Percentiles rank a stretch among this genome's conserved stretches.
phyloP scores from a whole-genome alignment of 2,888 invertebrate species.

The Agrotis segetum region DNA sequence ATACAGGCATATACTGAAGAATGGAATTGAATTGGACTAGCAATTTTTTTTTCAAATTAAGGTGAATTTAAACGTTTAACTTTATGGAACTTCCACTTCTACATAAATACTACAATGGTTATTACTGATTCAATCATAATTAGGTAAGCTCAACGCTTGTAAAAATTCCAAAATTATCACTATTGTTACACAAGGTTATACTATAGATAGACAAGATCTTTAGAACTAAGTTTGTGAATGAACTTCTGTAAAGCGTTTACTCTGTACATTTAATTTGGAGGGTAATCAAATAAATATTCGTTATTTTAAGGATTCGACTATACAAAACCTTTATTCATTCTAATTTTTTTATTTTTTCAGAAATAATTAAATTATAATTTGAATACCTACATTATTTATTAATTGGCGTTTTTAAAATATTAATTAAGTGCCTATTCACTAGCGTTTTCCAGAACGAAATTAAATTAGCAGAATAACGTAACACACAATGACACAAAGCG shows the following conservation, averaged over 20 bases:
- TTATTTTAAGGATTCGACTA: constrained; percentile 54
- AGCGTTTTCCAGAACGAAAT: no score
- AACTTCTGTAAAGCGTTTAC: constrained; percentile 53
- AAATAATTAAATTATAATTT: not conserved
- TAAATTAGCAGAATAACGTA: not conserved
- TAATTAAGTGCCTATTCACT: not conserved
- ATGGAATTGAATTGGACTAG: no score
- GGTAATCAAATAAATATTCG: constrained; percentile 61
- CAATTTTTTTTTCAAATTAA: no score
- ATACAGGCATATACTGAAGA: no score
- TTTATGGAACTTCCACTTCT: not conserved
- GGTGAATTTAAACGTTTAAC: no score
- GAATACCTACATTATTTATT: not conserved
- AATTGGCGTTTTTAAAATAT: not conserved
- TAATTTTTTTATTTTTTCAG: not conserved
- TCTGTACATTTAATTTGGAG: constrained; percentile 58
- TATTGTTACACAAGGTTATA: no score
- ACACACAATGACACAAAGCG: constrained; percentile 22
- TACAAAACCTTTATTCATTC: constrained; percentile 10
- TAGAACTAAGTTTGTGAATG: constrained; percentile 53
- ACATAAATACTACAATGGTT: not conserved
- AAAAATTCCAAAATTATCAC: constrained; percentile 39
- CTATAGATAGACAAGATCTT: constrained; percentile 36
- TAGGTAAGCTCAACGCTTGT: constrained; percentile 9
- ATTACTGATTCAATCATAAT: constrained; percentile 15